Conservation (phyloP, 1,140 invertebrate species). For the Trichoplusia ni region DNA sequence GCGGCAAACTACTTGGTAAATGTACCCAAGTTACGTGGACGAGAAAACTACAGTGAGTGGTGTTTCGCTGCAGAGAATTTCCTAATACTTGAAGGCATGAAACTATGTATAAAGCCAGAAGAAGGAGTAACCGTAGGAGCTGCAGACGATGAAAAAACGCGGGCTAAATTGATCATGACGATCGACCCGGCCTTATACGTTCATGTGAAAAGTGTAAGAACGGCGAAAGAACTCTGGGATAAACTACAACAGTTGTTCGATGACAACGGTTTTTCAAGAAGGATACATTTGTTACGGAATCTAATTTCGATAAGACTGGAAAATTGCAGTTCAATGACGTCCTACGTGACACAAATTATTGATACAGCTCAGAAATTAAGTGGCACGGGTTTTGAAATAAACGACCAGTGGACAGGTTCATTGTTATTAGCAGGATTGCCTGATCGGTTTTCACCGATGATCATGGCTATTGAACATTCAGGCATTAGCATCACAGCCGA, state of each 20-base stretch:
- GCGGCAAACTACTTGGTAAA: too few relatives aligned
- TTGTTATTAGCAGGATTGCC: conserved; percentile 1
- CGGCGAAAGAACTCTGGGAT: background rate
- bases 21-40: too few relatives aligned
- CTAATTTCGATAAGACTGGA: background rate
- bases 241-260: background rate
- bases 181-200: background rate
- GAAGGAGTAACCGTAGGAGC: background rate
- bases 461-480: conserved; percentile 11
- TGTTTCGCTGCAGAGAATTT: too few relatives aligned
- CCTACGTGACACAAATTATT: background rate
- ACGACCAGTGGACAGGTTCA: background rate
- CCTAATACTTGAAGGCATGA: too few relatives aligned
- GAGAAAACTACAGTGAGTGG: too few relatives aligned
- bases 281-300: background rate
- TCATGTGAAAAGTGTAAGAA: background rate
- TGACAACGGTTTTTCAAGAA: background rate
- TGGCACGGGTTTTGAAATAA: background rate
- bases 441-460: background rate
- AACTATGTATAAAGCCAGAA: too few relatives aligned
- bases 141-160: background rate
- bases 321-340: background rate
- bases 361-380: background rate
- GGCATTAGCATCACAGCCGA: background rate
- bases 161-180: background rate